Evolutionary conservation across 2,797 vertebrate genomes (phyloP), one percentile per base, ranked within the genome.

Genomic region (Myioborus melanocephalus): DNA sequence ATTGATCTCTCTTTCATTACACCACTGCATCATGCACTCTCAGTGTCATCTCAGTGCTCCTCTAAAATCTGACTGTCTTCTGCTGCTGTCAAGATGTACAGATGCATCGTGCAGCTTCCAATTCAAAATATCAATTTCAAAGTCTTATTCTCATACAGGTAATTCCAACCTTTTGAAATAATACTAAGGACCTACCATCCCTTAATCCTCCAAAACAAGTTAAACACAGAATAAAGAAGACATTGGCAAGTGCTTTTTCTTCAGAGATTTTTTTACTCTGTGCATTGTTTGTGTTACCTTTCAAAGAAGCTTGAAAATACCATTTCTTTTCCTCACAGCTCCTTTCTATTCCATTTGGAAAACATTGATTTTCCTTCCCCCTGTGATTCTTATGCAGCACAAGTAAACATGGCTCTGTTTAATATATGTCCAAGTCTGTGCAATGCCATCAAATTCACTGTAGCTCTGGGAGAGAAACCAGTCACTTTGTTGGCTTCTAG

Each of bases 1-100:
- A 97, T 95, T 95, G 95, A 97, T 97, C 93, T 94, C 94, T 73
- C 47, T 94, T 97, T 97, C 94, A 93, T 97, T 95, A 95, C 32
- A 19, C 64, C 69, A 91, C 88, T 91, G 89, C 75, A 96, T 95
- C 96, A 93, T 75, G 73, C 89, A 94, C 91, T 96, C 89, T 66
- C 69, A 24, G 56, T 80, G 80, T 89, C 90, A 96, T 87, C 85
- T 72, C 43, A 47, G 89, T 64, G 91, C 81, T 85, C 65, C 89
- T 93, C 85, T 53, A 63, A 80, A 95, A 90, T 59, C 76, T 79
- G 84, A 91, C 85, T 52, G 24, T 39, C 95, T 87, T 87, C 84
- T 83, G 32, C 43, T 91, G 71, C 96, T 96, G 89, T 86, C 83
- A 80, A 71, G 77, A 87, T 32, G 91, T 69, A 52, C 53, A 80